Conservation (phyloP, 2,888 invertebrate species). For the Tortrix viridana region DNA sequence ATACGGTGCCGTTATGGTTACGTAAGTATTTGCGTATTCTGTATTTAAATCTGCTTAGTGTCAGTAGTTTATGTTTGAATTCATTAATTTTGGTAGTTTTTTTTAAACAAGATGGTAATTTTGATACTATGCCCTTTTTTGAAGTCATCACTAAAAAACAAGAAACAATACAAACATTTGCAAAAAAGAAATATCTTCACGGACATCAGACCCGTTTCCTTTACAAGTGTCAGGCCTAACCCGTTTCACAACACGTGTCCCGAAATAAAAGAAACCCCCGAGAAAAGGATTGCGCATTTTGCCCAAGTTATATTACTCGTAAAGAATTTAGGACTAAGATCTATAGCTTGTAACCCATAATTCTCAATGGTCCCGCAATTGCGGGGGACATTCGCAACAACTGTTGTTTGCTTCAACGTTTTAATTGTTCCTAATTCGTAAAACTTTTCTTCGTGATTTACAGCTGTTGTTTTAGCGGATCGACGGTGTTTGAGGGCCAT, state of each 20-base stretch:
- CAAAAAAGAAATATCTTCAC: slow-evolving; percentile 59
- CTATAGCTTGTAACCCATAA: slow-evolving; percentile 81
- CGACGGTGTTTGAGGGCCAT: slow-evolving; percentile 54
- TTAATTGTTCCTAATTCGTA: slow-evolving; percentile 83
- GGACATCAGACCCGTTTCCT: slow-evolving; percentile 55
- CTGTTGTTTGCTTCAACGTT: slow-evolving; percentile 82
- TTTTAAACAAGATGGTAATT: not conserved
- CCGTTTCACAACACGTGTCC: slow-evolving; percentile 82
- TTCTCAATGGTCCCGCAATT: slow-evolving; percentile 80
- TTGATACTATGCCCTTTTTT: slow-evolving; percentile 4
- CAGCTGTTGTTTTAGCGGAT: slow-evolving; percentile 70
- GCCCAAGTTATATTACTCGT: slow-evolving; percentile 78
- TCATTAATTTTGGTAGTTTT: not conserved
- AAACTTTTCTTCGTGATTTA: slow-evolving; percentile 79
- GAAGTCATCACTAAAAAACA: slow-evolving; percentile 26
- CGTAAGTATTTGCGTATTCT: slow-evolving; percentile 24
- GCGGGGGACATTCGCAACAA: slow-evolving; percentile 80
- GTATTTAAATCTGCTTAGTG: slow-evolving; percentile 19
- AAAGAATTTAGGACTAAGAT: slow-evolving; percentile 82
- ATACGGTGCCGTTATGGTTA: slow-evolving; percentile 28
- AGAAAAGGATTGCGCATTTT: slow-evolving; percentile 78
- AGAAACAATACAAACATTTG: slow-evolving; percentile 48
- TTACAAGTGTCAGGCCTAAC: slow-evolving; percentile 78
- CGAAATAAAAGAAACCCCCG: slow-evolving; percentile 79
- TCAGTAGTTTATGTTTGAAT: slow-evolving; percentile 6